Percentiles rank a stretch among this genome's conserved stretches.
phyloP scores from a whole-genome alignment of 1,140 invertebrate species.

The Drosophila bifasciata region DNA sequence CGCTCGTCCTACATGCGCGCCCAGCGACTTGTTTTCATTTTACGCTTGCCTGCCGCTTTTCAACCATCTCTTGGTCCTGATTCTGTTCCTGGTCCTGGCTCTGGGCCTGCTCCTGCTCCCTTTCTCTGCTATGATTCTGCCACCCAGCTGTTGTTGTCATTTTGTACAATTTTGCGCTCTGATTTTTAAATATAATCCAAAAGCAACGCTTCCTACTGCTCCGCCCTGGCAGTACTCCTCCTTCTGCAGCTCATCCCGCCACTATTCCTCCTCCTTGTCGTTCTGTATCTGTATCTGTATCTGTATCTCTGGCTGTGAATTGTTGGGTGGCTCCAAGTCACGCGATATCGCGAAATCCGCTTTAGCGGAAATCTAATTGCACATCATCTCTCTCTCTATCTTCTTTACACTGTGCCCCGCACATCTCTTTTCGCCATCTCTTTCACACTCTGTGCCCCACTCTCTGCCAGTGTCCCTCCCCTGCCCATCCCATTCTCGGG shows the following conservation, averaged over 20 bases:
- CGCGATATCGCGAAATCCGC: slow-evolving; percentile 81
- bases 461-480: background rate
- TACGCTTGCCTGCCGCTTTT: slow-evolving; percentile 79
- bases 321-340: slow-evolving; percentile 67
- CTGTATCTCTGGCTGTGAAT: slow-evolving; percentile 53
- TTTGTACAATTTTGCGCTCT: slow-evolving; percentile 82
- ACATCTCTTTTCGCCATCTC: slow-evolving; percentile 2
- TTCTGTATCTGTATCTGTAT: slow-evolving; percentile 27
- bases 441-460: background rate
- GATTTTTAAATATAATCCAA: slow-evolving; percentile 82
- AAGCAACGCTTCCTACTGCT: slow-evolving; percentile 37
- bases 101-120: background rate
- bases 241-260: slow-evolving; percentile 14
- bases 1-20: slow-evolving; percentile 72
- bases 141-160: slow-evolving; percentile 65
- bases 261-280: slow-evolving; percentile 7
- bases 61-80: slow-evolving; percentile 36
- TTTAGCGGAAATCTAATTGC: slow-evolving; percentile 82
- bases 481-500: slow-evolving; percentile 11
- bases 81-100: background rate
- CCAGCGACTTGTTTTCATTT: slow-evolving; percentile 80
- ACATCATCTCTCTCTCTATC: slow-evolving; percentile 61
- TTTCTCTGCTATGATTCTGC: background rate
- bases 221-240: slow-evolving; percentile 19
- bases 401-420: background rate